Evolutionary conservation across 2,797 vertebrate genomes (phyloP).

Genomic region (Malurus leucopterus): DNA sequence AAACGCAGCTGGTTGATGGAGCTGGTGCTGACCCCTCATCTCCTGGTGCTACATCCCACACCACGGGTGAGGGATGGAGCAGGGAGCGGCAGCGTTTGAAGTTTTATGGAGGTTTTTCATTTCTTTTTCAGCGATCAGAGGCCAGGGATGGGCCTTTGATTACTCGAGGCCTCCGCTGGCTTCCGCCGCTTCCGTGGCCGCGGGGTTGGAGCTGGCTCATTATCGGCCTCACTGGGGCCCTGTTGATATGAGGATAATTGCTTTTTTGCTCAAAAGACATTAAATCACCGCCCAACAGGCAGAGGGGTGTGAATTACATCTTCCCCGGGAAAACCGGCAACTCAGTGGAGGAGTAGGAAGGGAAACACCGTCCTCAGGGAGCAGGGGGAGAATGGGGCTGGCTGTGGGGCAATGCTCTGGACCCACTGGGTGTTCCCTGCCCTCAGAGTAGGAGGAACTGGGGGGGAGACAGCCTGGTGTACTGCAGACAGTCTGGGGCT

Average conservation of each 20-base stretch:
- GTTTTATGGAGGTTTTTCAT: background rate
- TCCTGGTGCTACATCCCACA: background rate
- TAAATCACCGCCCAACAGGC: conserved; percentile 29
- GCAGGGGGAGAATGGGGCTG: background rate
- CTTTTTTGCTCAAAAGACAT: conserved; percentile 63
- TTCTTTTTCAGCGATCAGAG: background rate
- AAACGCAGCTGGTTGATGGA: rapidly evolving
- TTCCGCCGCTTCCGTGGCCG: conserved; percentile 4
- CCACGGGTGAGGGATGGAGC: background rate
- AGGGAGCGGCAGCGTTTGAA: background rate
- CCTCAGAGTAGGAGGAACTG: rapidly evolving
- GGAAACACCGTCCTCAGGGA: background rate
- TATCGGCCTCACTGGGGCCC: conserved; percentile 29
- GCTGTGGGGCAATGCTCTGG: background rate
- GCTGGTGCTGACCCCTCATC: background rate
- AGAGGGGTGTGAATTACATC: conserved; percentile 36
- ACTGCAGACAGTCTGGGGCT: background rate
- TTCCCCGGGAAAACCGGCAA: conserved; percentile 8
- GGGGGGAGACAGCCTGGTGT: background rate
- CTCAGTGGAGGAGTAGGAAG: background rate
- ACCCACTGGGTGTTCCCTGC: background rate
- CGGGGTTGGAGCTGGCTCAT: conserved; percentile 13
- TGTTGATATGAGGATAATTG: conserved; percentile 60
- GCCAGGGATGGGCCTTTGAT: conserved; percentile 3
- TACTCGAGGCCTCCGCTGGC: conserved; percentile 30